Base-by-base conservation (phyloP, 2,113 vertebrate species). In the Aptenodytes forsteri region DNA sequence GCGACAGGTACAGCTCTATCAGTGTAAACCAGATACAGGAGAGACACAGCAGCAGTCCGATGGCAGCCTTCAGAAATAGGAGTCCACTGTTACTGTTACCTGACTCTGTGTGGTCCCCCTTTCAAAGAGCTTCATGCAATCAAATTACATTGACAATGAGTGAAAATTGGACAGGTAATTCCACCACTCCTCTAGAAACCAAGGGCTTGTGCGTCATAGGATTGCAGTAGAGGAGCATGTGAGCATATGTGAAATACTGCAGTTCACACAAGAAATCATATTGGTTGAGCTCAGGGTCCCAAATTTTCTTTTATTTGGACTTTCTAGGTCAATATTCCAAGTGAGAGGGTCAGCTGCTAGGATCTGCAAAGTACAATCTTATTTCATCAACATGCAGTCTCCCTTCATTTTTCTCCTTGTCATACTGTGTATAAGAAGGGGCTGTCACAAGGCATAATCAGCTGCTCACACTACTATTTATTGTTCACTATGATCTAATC, bases 11-110 rank as follows among this genome's bases (percentile, higher is more conserved):
- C 72, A 42, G 40, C 34, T 82, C 46, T 47, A 10, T 34, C 73
- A 71, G 72, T 3, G 5, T 20, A 62, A 34, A 25, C 16, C 26
- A 61, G 16, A 19, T 5, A 7, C 0, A 1, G 59, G 27, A 19
- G 27, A 61, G 44, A 27, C 42, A 11, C 3, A 3, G 18, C 64
- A 64, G 46, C n/a, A 61, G 30, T 13, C n/a, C 36, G 20, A 38
- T 4, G 13, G 36, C 50, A 78, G 38, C 30, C 30, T 50, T 38
- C 46, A 56, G 38, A 55, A 61, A 34, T 0, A 75, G 2, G 10
- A 23, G 5, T 8, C 22, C 1, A 0, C 32, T 21, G 7, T 34
- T 50, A 13, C 21, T 20, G 5, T 19, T 18, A 26, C 54, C 19
- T 7, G 19, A 29, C 22, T 21, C 40, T 44, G 3, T 34, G 29